Evolutionary conservation across 2,888 invertebrate genomes (phyloP).

Genomic region (Tenthredo scrophulariae): DNA sequence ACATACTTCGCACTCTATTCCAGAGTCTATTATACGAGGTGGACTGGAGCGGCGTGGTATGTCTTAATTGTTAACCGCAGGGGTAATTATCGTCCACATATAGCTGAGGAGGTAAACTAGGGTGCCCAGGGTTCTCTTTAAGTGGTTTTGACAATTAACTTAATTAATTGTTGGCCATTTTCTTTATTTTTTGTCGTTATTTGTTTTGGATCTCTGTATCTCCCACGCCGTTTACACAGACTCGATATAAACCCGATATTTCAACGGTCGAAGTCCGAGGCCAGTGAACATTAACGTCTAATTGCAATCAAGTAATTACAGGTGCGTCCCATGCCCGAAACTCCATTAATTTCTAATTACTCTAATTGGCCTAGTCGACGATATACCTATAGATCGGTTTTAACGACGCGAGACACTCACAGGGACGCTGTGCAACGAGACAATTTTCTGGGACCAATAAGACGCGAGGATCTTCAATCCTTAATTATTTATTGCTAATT

Average conservation of each 20-base stretch:
- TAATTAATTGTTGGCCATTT: not conserved
- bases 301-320: slow-evolving; percentile 37
- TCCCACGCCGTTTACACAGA: not conserved
- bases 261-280: not conserved
- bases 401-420: not conserved
- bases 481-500: not conserved
- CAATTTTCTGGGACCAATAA: not conserved
- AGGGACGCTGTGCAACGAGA: not conserved
- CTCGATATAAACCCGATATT: not conserved
- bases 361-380: not conserved
- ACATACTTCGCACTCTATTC: slow-evolving; percentile 24
- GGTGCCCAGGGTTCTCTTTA: not conserved
- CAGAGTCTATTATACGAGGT: slow-evolving; percentile 9
- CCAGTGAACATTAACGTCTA: slow-evolving; percentile 11
- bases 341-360: slow-evolving; percentile 39
- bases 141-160: slow-evolving; percentile 24
- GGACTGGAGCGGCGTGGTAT: not conserved
- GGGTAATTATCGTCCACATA: slow-evolving; percentile 32
- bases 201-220: not conserved
- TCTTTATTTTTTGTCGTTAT: not conserved
- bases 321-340: not conserved
- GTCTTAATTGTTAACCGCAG: slow-evolving; percentile 40
- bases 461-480: not conserved
- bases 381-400: not conserved
- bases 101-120: too few species aligned